Evolutionary conservation across 2,797 vertebrate genomes (phyloP).

Genomic region (Darevskia mixta): DNA sequence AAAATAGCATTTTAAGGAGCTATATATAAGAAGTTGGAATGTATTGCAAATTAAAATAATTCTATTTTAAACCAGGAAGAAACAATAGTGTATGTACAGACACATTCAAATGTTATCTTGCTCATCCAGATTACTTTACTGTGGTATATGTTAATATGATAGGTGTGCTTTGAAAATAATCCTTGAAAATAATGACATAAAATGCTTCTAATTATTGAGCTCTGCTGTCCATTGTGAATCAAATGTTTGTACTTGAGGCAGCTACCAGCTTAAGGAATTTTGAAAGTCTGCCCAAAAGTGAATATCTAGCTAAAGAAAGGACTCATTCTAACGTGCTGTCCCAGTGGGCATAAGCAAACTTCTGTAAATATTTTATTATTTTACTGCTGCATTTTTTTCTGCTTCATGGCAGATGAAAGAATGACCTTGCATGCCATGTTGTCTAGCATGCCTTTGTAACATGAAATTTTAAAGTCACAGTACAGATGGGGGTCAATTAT

Average conservation of each 20-base stretch:
- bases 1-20: no score
- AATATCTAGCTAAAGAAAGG: not conserved
- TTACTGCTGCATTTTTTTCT: not conserved
- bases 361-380: not conserved
- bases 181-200: not conserved
- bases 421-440: conserved; percentile 13
- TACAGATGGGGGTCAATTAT: conserved; percentile 14
- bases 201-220: not conserved
- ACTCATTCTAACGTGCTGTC: not conserved
- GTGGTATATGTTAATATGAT: not conserved
- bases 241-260: not conserved
- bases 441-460: not conserved
- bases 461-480: conserved; percentile 15
- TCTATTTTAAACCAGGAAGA: no score
- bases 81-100: no score
- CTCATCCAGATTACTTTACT: not conserved
- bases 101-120: no score
- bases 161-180: not conserved
- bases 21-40: no score
- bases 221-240: not conserved
- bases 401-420: not conserved
- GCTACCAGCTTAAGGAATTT: not conserved
- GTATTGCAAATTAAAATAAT: no score
- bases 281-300: not conserved
- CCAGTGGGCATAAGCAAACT: not conserved